Base-by-base conservation (phyloP, 2,113 vertebrate genomes). In the Bubo blakistoni region DNA sequence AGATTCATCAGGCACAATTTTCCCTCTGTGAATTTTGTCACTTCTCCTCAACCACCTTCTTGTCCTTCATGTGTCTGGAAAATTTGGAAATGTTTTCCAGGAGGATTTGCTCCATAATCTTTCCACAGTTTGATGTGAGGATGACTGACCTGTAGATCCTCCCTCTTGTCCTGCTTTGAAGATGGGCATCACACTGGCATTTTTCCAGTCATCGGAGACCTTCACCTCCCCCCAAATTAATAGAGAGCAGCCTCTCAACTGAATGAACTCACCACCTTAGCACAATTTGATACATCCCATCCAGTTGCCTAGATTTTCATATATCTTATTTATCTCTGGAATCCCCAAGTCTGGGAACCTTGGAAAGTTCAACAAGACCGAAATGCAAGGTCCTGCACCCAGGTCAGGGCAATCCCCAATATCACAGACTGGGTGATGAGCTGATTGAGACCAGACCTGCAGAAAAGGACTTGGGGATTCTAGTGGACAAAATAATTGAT, bases 401-500 rank as follows among this genome's bases (percentile, higher is more conserved):
- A 4, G 7, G 21, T 69, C 52, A 58, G n/a, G 34, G 21, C 10
- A 38, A 32, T 58, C 34, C 11, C 9, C 40, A 36, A 9, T 42
- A 14, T 42, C n/a, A 18, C 20, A 42, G 22, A 49, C 16, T 78
- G 44, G 20, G 26, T 38, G 26, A 63, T 63, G 46, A 40, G 20
- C 6, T 51, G 4, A 47, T 47, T n/a, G 30, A 65, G 7, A 65
- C 19, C 11, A 44, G 38, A 14, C 18, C 24, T 46, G 25, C 42
- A 58, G n/a, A 79, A 63, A 79, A 51, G 7, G 12, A 38, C 16
- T 24, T 30, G 20, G 26, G 32, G 15, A 47, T 76, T 46, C 5
- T 8, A 10, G 32, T 14, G 8, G 24, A 24, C 6, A 46, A 65
- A 86, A 44, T 4, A 1, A 1, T 17, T 38, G 0, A 13, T 29